phyloP scores from a whole-genome alignment of 2,797 vertebrate species.

The Crossoptilon crossoptilon region DNA sequence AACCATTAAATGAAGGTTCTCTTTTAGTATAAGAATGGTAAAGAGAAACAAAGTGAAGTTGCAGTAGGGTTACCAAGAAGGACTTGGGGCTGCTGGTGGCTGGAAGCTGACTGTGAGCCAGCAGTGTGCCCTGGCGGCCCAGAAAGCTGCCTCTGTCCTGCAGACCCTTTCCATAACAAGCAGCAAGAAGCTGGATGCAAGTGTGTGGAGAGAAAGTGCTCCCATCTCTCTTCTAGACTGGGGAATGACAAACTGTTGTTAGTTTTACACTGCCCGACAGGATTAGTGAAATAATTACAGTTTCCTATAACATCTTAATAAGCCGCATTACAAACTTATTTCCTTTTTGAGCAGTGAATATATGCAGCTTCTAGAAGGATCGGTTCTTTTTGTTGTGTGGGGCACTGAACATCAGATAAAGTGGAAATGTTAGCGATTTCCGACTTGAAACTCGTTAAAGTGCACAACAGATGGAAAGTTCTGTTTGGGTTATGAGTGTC shows the following conservation, averaged over 20 bases:
- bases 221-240: neutral
- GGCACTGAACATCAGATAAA: constrained; percentile 29
- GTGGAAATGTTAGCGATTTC: constrained; percentile 32
- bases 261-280: neutral
- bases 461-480: constrained; percentile 54
- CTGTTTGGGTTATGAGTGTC: constrained; percentile 1
- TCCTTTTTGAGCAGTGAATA: neutral
- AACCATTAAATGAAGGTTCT: neutral
- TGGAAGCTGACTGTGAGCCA: neutral
- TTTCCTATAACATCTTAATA: neutral
- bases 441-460: constrained; percentile 33
- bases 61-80: neutral
- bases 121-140: neutral
- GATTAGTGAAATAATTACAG: neutral
- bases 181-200: neutral
- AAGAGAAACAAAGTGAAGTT: neutral
- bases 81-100: neutral
- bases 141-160: neutral
- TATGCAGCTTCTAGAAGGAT: neutral
- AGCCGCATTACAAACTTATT: neutral
- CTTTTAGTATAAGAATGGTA: neutral
- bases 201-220: neutral
- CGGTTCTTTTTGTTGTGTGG: neutral
- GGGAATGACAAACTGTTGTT: neutral
- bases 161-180: neutral